Base-by-base conservation (phyloP, 2,888 invertebrate genomes). In the Coecobrya sp. region DNA sequence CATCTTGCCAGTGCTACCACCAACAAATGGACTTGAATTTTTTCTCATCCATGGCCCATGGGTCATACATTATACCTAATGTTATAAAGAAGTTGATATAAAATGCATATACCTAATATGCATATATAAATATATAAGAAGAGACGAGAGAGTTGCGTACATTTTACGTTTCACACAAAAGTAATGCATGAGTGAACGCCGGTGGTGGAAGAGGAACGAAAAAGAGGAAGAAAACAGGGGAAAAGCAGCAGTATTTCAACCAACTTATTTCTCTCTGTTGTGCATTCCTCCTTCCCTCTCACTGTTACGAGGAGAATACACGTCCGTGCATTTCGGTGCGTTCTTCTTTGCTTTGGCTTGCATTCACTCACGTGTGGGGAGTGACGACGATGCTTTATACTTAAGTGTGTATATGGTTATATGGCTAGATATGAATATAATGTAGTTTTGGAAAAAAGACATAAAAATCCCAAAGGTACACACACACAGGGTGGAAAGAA, bases 381-480 rank as follows among this genome's bases (percentile, higher is more conserved):
- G 79, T 79, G 79, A 49, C 25, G 49, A 79, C 30, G 22, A 76
- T 11, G 22, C 76, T 52, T 27, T 27, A 22, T 25, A 3, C 16
- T 79, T 13, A 49, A 19, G 5, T 8, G 11, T 42, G 45, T 7
- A 27, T 52, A 27, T 79, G 2, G 27, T 0, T 5, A 0, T 42
- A 55, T 59, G 30, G 30, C n/a, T 22, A 59, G n/a, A 27, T 10
- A 30, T 52, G 42, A 8, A 42, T 73, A 19, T 42, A 27, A 73
- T 42, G 42, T 42, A 36, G n/a, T 73, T 42, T 73, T 73, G 70
- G 70, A 52, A 73, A 86, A 87, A 87, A 76, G 42, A 30, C 55
- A 73, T 73, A 87, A 87, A 87, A 87, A 87, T 87, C 86, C 86
- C 86, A 30, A 76, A 87, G 86, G 86, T 87, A 87, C 25, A 87